phyloP scores from a whole-genome alignment of 2,888 invertebrate genomes.

The Stegophylla sp. region DNA sequence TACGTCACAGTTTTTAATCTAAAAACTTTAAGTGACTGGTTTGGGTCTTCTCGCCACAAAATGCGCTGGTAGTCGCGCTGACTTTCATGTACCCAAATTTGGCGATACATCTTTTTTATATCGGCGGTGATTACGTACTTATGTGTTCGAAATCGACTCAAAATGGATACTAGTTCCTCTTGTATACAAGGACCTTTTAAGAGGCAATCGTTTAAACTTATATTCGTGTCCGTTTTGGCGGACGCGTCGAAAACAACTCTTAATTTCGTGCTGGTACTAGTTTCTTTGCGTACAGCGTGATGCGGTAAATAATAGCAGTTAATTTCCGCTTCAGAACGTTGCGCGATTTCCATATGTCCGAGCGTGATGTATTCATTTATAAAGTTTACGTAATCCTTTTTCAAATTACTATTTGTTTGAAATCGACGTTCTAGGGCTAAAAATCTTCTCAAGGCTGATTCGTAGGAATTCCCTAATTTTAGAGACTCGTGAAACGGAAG shows the following conservation, averaged over 20 bases:
- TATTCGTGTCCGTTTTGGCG: neutral
- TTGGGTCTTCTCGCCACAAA: neutral
- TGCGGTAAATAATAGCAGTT: slow-evolving; percentile 13
- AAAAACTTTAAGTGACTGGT: no score
- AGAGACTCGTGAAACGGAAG: neutral
- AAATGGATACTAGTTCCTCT: slow-evolving; percentile 40
- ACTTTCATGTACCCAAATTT: no score
- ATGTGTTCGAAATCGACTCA: neutral
- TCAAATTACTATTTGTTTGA: neutral
- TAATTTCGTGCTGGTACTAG: slow-evolving; percentile 22
- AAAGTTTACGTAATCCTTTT: slow-evolving; percentile 25
- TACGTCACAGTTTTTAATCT: slow-evolving; percentile 15
- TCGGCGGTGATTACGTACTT: no score
- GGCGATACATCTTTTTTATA: no score
- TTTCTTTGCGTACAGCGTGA: neutral
- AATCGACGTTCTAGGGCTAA: neutral
- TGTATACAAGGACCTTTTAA: slow-evolving; percentile 59
- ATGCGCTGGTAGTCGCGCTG: neutral
- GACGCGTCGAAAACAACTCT: slow-evolving; percentile 51
- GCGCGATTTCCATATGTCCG: slow-evolving; percentile 34
- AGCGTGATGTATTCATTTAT: slow-evolving; percentile 46
- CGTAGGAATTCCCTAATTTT: neutral
- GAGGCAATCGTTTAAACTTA: slow-evolving; percentile 12
- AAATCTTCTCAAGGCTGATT: no score
- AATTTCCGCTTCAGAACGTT: neutral